Percentiles rank a stretch among this genome's conserved stretches.
phyloP scores from a whole-genome alignment of 2,888 invertebrate genomes.

The Chrysotoxum bicinctum region DNA sequence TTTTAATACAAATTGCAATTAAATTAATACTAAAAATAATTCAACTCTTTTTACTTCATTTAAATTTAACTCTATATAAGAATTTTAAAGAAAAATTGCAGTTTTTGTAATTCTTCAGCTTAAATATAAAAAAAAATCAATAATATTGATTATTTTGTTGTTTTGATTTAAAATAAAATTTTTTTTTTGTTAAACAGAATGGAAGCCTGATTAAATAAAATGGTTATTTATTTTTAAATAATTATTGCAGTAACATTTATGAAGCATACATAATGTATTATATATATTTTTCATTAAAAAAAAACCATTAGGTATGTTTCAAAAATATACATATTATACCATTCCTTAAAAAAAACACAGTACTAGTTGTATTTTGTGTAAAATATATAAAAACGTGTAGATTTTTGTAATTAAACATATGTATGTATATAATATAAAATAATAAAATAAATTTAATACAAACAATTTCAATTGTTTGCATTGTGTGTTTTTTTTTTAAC shows the following conservation, averaged over 20 bases:
- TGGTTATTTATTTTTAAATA: conserved; percentile 1
- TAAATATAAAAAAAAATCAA: conserved; percentile 28
- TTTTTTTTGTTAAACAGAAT: conserved; percentile 64
- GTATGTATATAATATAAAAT: not conserved
- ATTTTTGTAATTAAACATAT: not conserved
- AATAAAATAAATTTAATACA: not conserved
- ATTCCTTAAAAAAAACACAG: conserved; percentile 9
- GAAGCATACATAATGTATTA: conserved; percentile 12
- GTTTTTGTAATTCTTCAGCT: conserved; percentile 26
- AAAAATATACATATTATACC: conserved; percentile 10
- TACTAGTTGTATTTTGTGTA: conserved; percentile 14
- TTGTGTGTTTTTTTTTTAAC: conserved; percentile 27
- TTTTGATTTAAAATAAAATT: conserved; percentile 20
- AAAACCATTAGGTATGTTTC: conserved; percentile 28
- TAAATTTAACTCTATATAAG: conserved; percentile 30
- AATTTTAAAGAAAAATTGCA: conserved; percentile 54
- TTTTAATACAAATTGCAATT: conserved; percentile 48
- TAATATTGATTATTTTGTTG: not conserved
- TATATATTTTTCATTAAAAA: conserved; percentile 8
- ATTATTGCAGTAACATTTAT: conserved; percentile 51
- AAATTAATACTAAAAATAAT: conserved; percentile 39
- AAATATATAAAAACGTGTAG: not conserved
- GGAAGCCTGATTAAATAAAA: conserved; percentile 68
- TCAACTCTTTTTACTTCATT: conserved; percentile 18
- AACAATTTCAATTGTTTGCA: conserved; percentile 10